A percentile compares a stretch with the other conserved stretches of the same genome.
Conservation (phyloP, 2,797 vertebrate species). For the Trachops cirrhosus region DNA sequence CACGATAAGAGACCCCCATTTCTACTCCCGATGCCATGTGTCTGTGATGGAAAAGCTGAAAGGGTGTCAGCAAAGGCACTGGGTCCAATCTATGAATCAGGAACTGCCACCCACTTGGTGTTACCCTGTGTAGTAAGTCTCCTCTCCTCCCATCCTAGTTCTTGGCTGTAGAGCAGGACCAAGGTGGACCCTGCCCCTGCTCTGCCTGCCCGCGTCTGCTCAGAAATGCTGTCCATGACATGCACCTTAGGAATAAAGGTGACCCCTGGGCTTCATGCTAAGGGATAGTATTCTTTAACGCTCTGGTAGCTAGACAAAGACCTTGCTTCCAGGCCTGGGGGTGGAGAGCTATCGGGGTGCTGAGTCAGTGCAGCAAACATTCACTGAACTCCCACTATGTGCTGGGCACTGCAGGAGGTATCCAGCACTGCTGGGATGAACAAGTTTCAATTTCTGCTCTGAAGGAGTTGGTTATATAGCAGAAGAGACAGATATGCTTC, state of each 20-base stretch:
- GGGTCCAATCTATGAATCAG: background rate
- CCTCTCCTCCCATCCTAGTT: background rate
- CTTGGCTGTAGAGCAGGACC: background rate
- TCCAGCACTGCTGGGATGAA: background rate
- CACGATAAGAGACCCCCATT: background rate
- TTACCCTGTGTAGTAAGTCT: accelerated
- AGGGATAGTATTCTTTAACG: background rate
- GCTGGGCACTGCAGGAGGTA: background rate
- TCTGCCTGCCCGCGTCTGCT: background rate
- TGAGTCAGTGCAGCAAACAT: background rate
- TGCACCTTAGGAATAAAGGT: background rate
- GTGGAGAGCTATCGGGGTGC: background rate
- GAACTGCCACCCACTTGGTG: background rate
- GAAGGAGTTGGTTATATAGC: background rate
- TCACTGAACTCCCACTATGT: background rate
- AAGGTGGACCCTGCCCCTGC: background rate
- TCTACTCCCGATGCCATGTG: background rate
- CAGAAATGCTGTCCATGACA: background rate
- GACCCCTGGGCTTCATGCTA: background rate
- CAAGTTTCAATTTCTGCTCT: background rate
- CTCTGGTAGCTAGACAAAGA: background rate
- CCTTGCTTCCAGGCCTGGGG: background rate
- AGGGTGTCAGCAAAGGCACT: background rate
- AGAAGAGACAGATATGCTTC: background rate
- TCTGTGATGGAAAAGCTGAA: background rate